These are phyloP conservation scores for Tyrophagus putrescentiae DNA, from an alignment of 1,140 invertebrate species.

Conservation along the genomic window DNA sequence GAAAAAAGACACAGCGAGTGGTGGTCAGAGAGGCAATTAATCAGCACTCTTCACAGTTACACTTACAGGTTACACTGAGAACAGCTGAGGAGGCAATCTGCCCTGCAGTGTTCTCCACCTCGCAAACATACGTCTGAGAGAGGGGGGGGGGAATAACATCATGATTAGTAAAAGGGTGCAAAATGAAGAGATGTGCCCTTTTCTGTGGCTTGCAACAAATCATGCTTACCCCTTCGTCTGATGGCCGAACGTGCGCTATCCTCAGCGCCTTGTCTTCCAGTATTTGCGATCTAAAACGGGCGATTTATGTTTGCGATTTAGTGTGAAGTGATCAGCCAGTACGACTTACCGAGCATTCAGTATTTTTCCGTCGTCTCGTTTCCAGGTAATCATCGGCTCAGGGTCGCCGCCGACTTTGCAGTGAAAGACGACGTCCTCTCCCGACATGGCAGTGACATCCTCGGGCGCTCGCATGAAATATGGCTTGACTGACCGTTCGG, in stretches of 20 bases:
- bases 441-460: constrained; percentile 61
- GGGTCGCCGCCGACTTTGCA: constrained; percentile 80
- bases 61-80: constrained; percentile 36
- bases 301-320: constrained; percentile 30
- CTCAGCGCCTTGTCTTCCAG: constrained; percentile 56
- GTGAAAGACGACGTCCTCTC: constrained; percentile 60
- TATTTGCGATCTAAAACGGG: constrained; percentile 45
- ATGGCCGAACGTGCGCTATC: constrained; percentile 53
- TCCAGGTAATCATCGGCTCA: constrained; percentile 68
- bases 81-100: constrained; percentile 51
- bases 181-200: no score
- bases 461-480: constrained; percentile 67
- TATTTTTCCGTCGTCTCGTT: constrained; percentile 66
- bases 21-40: not conserved
- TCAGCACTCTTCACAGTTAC: no score
- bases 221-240: constrained; percentile 48
- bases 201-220: not conserved
- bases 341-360: constrained; percentile 30
- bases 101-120: constrained; percentile 61
- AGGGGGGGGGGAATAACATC: not conserved
- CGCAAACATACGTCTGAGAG: constrained; percentile 50
- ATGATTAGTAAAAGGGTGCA: no score
- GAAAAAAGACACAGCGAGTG: constrained; percentile 8
- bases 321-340: constrained; percentile 32
- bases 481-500: constrained; percentile 77